Evolutionary conservation across 2,888 invertebrate genomes (phyloP).

Genomic region (Eledona agricola): DNA sequence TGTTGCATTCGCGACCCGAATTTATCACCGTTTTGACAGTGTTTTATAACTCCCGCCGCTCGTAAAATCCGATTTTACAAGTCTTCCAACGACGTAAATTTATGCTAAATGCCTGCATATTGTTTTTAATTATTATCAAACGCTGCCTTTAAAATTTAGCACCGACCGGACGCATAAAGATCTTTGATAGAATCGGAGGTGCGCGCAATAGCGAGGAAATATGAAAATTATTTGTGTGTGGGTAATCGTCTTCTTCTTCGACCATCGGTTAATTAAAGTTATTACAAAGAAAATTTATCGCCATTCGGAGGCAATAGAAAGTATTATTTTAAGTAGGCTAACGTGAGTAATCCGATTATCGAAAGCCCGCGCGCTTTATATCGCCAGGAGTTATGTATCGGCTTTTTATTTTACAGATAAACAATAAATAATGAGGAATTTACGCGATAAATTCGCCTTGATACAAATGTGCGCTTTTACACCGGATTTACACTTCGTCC

Average conservation of each 20-base stretch:
- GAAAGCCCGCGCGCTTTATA: constrained; percentile 14
- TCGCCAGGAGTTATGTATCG: constrained; percentile 4
- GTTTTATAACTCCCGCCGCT: too few species aligned
- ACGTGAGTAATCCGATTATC: constrained; percentile 22
- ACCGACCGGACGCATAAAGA: constrained; percentile 14
- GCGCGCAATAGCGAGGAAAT: constrained; percentile 4
- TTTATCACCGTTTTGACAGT: background rate
- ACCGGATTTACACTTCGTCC: too few species aligned
- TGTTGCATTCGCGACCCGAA: background rate
- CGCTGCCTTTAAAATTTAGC: too few species aligned
- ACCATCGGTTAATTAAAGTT: background rate
- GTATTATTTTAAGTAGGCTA: constrained; percentile 18
- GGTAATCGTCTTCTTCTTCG: background rate
- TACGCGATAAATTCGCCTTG: constrained; percentile 10
- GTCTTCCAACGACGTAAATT: too few species aligned
- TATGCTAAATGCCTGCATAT: too few species aligned
- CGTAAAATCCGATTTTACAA: too few species aligned
- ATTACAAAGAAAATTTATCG: constrained; percentile 2
- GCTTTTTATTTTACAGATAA: background rate
- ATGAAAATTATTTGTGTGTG: constrained; percentile 1
- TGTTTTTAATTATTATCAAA: too few species aligned
- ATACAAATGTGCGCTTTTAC: too few species aligned
- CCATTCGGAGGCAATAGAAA: constrained; percentile 7
- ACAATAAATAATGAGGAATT: constrained; percentile 14
- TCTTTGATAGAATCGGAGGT: constrained; percentile 4